Evolutionary conservation across 2,888 invertebrate genomes (phyloP).

Genomic region (Brenthis daphne): DNA sequence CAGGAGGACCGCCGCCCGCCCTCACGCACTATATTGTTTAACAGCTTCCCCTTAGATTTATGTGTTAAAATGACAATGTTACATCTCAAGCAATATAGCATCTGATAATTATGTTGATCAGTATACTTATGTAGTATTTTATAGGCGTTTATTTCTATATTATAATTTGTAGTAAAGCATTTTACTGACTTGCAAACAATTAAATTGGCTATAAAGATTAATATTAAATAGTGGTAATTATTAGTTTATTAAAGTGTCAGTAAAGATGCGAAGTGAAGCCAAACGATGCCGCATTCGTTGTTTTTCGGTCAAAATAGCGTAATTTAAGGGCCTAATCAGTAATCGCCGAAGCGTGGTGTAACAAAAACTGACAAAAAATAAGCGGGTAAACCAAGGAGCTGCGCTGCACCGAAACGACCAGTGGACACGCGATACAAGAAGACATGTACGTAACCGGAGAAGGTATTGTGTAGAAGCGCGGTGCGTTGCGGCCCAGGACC

Average conservation of each 20-base stretch:
- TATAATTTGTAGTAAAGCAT: too few species aligned
- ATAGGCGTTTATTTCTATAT: too few species aligned
- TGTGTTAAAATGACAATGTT: constrained; percentile 27
- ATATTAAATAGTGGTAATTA: too few species aligned
- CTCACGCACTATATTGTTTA: constrained; percentile 74
- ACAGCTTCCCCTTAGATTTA: constrained; percentile 56
- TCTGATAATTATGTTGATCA: neutral
- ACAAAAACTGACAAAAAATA: constrained; percentile 74
- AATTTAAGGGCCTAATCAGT: constrained; percentile 50
- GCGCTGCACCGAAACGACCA: constrained; percentile 46
- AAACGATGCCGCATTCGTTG: neutral
- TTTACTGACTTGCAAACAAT: too few species aligned
- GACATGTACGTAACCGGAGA: constrained; percentile 77
- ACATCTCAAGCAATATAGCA: constrained; percentile 9
- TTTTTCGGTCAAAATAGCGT: constrained; percentile 32
- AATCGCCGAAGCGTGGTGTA: constrained; percentile 63
- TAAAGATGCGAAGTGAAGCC: neutral
- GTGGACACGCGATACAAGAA: constrained; percentile 66
- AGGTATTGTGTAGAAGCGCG: constrained; percentile 76
- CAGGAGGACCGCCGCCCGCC: constrained; percentile 66
- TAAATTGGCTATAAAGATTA: too few species aligned
- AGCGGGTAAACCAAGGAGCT: constrained; percentile 54
- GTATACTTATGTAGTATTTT: too few species aligned
- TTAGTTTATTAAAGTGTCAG: too few species aligned
- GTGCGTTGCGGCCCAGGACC: constrained; percentile 68